phyloP scores from a whole-genome alignment of 1,140 invertebrate genomes.

The Drosophila mauritiana region DNA sequence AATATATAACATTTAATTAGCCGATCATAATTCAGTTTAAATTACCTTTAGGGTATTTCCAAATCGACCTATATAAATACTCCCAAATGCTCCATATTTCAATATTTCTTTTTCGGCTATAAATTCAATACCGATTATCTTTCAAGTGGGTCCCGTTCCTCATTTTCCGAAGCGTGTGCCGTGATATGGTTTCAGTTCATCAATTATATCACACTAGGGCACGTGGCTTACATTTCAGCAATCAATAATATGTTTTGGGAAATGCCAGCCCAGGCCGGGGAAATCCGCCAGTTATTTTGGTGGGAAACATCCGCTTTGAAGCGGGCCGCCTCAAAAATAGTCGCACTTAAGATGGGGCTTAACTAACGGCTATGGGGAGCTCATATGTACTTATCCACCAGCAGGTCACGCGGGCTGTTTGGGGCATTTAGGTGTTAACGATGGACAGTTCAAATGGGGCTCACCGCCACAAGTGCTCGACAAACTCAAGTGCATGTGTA shows the following conservation, averaged over 20 bases:
- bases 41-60: background rate
- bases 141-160: background rate
- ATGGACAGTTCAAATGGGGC: conserved; percentile 12
- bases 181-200: background rate
- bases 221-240: conserved; percentile 47
- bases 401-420: conserved; percentile 1
- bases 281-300: conserved; percentile 31
- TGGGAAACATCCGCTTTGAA: conserved; percentile 13
- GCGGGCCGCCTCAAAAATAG: conserved; percentile 18
- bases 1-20: too few species aligned
- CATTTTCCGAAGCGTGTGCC: background rate
- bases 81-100: background rate
- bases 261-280: conserved; percentile 11
- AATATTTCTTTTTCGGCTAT: background rate
- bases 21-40: background rate
- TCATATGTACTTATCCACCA: conserved; percentile 7
- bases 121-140: conserved; percentile 3
- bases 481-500: conserved; percentile 2
- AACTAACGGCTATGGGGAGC: conserved; percentile 1
- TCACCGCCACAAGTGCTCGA: conserved; percentile 7
- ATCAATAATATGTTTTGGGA: conserved; percentile 54
- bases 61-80: background rate
- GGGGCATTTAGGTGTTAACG: conserved; percentile 10
- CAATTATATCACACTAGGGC: conserved; percentile 38
- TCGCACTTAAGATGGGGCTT: background rate